Base-by-base conservation (phyloP, 2,888 invertebrate genomes). In the Poecilobothrus nobilitatus region DNA sequence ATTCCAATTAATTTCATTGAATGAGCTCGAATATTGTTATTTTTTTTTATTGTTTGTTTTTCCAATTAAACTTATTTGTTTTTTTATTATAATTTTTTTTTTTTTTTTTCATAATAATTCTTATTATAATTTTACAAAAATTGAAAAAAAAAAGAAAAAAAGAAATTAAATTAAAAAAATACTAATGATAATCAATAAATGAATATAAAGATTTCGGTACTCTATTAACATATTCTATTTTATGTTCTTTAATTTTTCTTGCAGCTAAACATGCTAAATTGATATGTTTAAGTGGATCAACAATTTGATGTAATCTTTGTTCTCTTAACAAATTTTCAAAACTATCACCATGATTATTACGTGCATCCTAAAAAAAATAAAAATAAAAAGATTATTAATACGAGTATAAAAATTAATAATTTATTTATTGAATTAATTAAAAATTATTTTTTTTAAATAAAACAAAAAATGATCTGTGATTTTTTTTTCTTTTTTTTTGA, bases 241-340 rank as follows among this genome's bases (percentile, higher is more conserved):
- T 83, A 80, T 89, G 87, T 79, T 87, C 86, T 78, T 87, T 88
- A 69, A 97, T 89, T 6, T 89, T 89, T 73, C 90, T 86, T 15
- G 96, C 94, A 18, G 95, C 92, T 70, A 94, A 86, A 80, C 96
- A 97, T 76, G 91, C 89, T 73, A 97, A 86, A 70, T 89, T 88
- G 65, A 91, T 90, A 80, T 91, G 91, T 73, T 88, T 87, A 66
- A 93, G 84, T 9, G 91, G 90, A 82, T 91, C 91, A 65, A 92
- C 87, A 72, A 90, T 84, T 74, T 89, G 83, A 73, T 86, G 85
- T 68, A 89, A 83, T 72, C 83, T 83, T 76, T 89, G 89, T 68
- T 85, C 85, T 21, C 22, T 7, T 68, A 91, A 83, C 72, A 93
- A 82, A 72, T 86, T 86, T 73, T 88, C 87, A 75, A 93, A 92